Base-by-base conservation (phyloP, 2,888 invertebrate genomes). In the Drosophila suboccidentalis region DNA sequence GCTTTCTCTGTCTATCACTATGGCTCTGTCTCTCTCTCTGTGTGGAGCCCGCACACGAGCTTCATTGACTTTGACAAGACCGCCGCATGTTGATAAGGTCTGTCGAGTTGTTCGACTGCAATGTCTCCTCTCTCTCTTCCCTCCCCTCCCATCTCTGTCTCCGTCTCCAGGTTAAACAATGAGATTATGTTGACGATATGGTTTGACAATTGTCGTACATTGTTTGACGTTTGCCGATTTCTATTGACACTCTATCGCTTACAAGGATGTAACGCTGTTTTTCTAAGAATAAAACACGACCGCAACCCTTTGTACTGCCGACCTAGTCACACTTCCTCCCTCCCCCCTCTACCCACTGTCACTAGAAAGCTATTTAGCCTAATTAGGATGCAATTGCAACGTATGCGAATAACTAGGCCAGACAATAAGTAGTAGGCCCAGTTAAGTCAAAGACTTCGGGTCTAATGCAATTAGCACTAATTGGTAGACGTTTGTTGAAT, bases 141-240 rank as follows among this genome's bases (percentile, higher is more conserved):
- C 8, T 22, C 4, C 5, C 4, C 2, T 34, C 10, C 11, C 44
- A 19, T 6, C 51, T 17, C 19, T 17, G 29, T 36, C 4, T 1
- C 9, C 19, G 22, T 60, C 59, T 29, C 39, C 79, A 76, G 80
- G 70, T 84, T 89, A 89, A 84, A 84, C 84, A 84, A 87, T 89
- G 76, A 86, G 84, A 84, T 84, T 84, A 84, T 84, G 86, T 90
- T 78, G 84, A 77, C 86, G 90, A 89, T 90, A 81, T 80, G 85
- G 79, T 85, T 82, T 84, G 85, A 87, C 87, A 91, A 91, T 89
- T 90, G 83, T 87, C 85, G 86, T 68, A 87, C 87, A 90, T 89
- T 90, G 90, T 87, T 90, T 90, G 87, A 90, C 85, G 80, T 90
- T 83, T 89, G 87, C 82, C 85, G 89, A 88, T 87, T 87, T 71